A percentile compares a stretch with the other conserved stretches of the same genome.
phyloP scores from a whole-genome alignment of 2,888 invertebrate species.

The Papilio gigon region DNA sequence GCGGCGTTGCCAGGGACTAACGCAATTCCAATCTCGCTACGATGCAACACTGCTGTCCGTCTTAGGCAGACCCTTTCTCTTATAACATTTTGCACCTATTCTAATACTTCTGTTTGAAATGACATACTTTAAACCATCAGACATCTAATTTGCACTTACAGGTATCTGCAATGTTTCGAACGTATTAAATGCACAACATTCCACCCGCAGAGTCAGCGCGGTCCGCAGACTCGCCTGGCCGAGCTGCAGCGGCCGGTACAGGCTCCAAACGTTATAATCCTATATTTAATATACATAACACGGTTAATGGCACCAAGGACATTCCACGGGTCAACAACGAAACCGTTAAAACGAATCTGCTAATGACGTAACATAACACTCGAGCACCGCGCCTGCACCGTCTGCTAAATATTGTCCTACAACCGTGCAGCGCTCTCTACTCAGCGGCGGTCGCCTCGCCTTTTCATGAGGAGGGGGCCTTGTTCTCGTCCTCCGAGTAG shows the following conservation, averaged over 20 bases:
- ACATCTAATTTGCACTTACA: conserved; percentile 21
- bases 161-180: conserved; percentile 6
- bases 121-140: not conserved
- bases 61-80: not conserved
- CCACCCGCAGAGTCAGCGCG: not conserved
- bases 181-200: conserved; percentile 8
- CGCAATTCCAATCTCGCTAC: conserved; percentile 36
- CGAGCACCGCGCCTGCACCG: conserved; percentile 76
- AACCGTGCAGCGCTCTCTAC: conserved; percentile 55
- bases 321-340: conserved; percentile 81
- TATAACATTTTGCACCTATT: conserved; percentile 7
- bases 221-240: not conserved
- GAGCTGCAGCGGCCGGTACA: conserved; percentile 38
- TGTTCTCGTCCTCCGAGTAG: conserved; percentile 77
- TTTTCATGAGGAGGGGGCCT: conserved; percentile 73
- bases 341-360: conserved; percentile 72
- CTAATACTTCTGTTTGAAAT: not conserved
- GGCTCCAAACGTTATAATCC: conserved; percentile 54
- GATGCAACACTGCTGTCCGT: not conserved
- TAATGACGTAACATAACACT: conserved; percentile 78
- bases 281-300: conserved; percentile 63
- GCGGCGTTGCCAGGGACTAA: conserved; percentile 42
- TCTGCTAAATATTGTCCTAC: conserved; percentile 71
- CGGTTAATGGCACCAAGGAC: conserved; percentile 80
- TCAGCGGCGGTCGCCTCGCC: conserved; percentile 51